phyloP scores from a whole-genome alignment of 2,888 invertebrate genomes.

The Hoplodrina blanda region DNA sequence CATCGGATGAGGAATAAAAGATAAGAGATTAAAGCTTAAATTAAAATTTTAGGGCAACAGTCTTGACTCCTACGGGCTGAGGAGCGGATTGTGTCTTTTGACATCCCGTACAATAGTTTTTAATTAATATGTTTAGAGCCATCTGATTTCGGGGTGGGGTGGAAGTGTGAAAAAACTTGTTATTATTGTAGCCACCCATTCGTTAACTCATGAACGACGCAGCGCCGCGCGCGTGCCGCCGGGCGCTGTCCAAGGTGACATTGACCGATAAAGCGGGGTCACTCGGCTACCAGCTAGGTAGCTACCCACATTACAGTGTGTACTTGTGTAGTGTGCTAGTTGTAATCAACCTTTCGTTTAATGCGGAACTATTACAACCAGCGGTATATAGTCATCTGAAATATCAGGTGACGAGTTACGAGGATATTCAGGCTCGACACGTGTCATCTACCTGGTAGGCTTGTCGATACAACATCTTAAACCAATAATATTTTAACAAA shows the following conservation, averaged over 20 bases:
- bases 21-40: too few species aligned
- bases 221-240: constrained; percentile 28
- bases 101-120: too few species aligned
- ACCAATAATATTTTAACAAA: not conserved
- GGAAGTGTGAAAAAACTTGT: too few species aligned
- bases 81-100: too few species aligned
- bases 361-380: not conserved
- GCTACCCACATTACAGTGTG: not conserved
- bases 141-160: too few species aligned
- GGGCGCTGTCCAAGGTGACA: constrained; percentile 50
- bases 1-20: too few species aligned
- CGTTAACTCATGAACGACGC: not conserved
- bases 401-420: not conserved
- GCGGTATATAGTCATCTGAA: not conserved
- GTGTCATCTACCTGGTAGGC: too few species aligned
- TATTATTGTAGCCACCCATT: not conserved
- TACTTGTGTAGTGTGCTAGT: not conserved
- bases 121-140: too few species aligned
- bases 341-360: not conserved
- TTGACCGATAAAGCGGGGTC: constrained; percentile 57
- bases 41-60: too few species aligned
- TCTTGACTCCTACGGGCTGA: too few species aligned
- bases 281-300: constrained; percentile 11
- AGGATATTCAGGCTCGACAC: not conserved
- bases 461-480: not conserved